Evolutionary conservation across 2,113 vertebrate species (phyloP).

Genomic region (Argyrosomus japonicus): DNA sequence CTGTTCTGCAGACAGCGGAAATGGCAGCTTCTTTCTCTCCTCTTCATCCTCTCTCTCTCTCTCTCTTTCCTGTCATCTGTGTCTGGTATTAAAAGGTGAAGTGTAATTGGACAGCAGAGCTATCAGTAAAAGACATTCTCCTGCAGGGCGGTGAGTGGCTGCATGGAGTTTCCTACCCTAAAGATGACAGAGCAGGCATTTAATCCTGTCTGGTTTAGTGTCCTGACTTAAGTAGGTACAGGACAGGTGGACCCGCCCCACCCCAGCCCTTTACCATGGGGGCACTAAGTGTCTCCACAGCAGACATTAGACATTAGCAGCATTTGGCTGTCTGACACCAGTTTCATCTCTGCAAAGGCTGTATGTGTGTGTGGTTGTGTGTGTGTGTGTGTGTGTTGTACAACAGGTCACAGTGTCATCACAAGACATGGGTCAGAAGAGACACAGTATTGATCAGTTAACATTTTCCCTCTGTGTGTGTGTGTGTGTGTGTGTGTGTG

Average conservation of each 20-base stretch:
- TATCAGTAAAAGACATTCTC: conserved; percentile 77
- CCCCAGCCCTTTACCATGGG: conserved; percentile 87
- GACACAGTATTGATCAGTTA: conserved; percentile 97
- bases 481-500: conserved; percentile 5
- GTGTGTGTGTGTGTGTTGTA: conserved; percentile 57
- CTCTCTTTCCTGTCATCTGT: conserved; percentile 67
- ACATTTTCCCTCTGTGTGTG: conserved; percentile 87
- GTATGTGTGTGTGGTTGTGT: conserved; percentile 25
- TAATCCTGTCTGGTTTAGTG: conserved; percentile 90
- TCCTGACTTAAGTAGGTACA: conserved; percentile 90
- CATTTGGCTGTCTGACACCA: conserved; percentile 95
- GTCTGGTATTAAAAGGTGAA: conserved; percentile 79
- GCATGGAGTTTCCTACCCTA: conserved; percentile 54
- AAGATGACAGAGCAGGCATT: conserved; percentile 78
- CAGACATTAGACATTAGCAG: conserved; percentile 87
- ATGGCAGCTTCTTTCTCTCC: conserved; percentile 45
- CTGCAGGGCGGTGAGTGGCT: conserved; percentile 61
- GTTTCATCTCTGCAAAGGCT: conserved; percentile 90
- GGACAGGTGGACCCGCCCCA: conserved; percentile 87
- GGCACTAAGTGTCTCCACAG: conserved; percentile 85
- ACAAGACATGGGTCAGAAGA: conserved; percentile 86
- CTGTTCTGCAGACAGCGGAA: conserved; percentile 50
- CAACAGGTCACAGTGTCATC: conserved; percentile 71
- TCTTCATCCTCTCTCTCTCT: conserved; percentile 67
- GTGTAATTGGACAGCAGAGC: conserved; percentile 82